A percentile compares a stretch with the other conserved stretches of the same genome.
phyloP scores from a whole-genome alignment of 2,888 invertebrate genomes.

The Pollenia angustigena region DNA sequence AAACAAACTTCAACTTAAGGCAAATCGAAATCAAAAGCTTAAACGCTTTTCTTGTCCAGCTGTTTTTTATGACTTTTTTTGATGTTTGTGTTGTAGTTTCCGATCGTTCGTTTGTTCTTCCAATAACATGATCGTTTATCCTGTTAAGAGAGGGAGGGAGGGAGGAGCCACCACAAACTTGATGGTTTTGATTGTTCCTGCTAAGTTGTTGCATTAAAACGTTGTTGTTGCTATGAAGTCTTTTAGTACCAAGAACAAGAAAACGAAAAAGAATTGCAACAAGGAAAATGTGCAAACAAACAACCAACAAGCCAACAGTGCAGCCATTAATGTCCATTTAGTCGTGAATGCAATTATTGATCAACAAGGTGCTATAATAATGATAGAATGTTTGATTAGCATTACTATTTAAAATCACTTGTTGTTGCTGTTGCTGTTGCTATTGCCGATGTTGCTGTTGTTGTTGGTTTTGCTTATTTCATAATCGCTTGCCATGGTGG shows the following conservation, averaged over 20 bases:
- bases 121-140: conserved; percentile 65
- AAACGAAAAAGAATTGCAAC: conserved; percentile 1
- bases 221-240: neutral
- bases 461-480: conserved; percentile 32
- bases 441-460: neutral
- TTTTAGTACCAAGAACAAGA: conserved; percentile 10
- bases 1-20: conserved; percentile 30
- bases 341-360: conserved; percentile 82
- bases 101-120: conserved; percentile 33
- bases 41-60: conserved; percentile 65
- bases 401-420: conserved; percentile 65
- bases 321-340: conserved; percentile 80
- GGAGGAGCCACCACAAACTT: conserved; percentile 51
- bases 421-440: conserved; percentile 17
- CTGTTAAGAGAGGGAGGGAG: conserved; percentile 55
- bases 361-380: conserved; percentile 83
- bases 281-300: neutral
- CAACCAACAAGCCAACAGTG: conserved; percentile 74
- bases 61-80: conserved; percentile 52
- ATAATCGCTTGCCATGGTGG: conserved; percentile 52
- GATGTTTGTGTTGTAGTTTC: conserved; percentile 13
- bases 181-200: conserved; percentile 57
- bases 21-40: conserved; percentile 53
- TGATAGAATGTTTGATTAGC: conserved; percentile 73
- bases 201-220: conserved; percentile 47